Evolutionary conservation across 2,888 invertebrate genomes (phyloP).

Genomic region (Polydrusus pterygomalis): DNA sequence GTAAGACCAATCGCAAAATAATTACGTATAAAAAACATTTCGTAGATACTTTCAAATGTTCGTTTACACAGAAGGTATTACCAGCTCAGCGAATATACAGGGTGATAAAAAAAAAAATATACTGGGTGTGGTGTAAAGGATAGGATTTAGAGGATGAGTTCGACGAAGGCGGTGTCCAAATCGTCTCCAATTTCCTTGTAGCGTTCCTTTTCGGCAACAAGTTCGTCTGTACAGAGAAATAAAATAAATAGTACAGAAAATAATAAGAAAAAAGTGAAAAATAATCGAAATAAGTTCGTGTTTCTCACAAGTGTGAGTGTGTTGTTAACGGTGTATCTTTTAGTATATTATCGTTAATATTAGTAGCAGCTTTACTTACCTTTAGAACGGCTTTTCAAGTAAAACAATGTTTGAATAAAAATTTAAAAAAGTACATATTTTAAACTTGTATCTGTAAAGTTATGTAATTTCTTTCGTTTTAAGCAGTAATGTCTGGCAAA

Average conservation of each 20-base stretch:
- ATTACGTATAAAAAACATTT: constrained; percentile 47
- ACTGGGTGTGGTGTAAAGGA: constrained; percentile 34
- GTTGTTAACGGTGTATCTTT: constrained; percentile 17
- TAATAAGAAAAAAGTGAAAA: background rate
- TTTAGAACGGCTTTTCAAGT: background rate
- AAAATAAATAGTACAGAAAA: constrained; percentile 59
- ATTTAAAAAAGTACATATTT: too few relatives aligned
- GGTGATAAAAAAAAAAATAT: constrained; percentile 13
- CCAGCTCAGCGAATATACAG: constrained; percentile 11
- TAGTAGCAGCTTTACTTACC: constrained; percentile 14
- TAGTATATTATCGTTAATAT: constrained; percentile 32
- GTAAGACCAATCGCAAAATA: constrained; percentile 50
- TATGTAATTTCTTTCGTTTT: background rate
- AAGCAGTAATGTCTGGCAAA: background rate
- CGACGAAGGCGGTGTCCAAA: constrained; percentile 99
- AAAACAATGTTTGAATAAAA: too few relatives aligned
- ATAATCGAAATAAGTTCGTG: background rate
- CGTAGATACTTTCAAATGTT: too few relatives aligned
- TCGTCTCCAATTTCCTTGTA: constrained; percentile 99
- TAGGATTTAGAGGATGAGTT: constrained; percentile 80
- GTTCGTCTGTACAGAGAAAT: constrained; percentile 83
- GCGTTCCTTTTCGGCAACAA: constrained; percentile 98
- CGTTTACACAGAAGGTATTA: constrained; percentile 13
- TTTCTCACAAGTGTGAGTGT: constrained; percentile 5
- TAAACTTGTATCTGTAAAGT: too few relatives aligned